Evolutionary conservation across 2,888 invertebrate species (phyloP).

Genomic region (Dolomedes plantarius): DNA sequence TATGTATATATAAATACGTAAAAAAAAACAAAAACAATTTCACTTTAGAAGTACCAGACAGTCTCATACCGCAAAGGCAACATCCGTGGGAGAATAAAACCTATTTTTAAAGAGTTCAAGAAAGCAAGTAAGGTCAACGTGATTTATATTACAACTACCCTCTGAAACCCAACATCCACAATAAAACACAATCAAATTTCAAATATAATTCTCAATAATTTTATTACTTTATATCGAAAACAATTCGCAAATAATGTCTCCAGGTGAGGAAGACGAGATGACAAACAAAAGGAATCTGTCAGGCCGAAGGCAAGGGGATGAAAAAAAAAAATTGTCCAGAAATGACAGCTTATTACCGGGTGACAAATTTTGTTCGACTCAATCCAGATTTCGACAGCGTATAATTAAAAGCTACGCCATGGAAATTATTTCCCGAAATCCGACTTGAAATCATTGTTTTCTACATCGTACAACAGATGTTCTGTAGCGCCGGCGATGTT

Average conservation of each 20-base stretch:
- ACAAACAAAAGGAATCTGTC: background rate
- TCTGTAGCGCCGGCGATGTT: background rate
- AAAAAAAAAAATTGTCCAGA: background rate
- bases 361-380: constrained; percentile 9
- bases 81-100: too few relatives aligned
- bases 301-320: background rate
- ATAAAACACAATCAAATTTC: too few relatives aligned
- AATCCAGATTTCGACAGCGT: background rate
- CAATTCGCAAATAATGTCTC: background rate
- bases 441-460: background rate
- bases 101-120: too few relatives aligned
- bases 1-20: too few relatives aligned
- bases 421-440: background rate
- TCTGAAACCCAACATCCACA: too few relatives aligned
- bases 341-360: background rate
- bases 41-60: too few relatives aligned
- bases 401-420: background rate
- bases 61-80: too few relatives aligned
- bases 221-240: background rate
- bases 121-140: too few relatives aligned
- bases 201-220: background rate
- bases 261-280: background rate
- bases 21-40: too few relatives aligned
- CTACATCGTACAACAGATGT: background rate
- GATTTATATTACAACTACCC: too few relatives aligned